Conservation (phyloP, 2,888 invertebrate species). For the Spodoptera exigua region DNA sequence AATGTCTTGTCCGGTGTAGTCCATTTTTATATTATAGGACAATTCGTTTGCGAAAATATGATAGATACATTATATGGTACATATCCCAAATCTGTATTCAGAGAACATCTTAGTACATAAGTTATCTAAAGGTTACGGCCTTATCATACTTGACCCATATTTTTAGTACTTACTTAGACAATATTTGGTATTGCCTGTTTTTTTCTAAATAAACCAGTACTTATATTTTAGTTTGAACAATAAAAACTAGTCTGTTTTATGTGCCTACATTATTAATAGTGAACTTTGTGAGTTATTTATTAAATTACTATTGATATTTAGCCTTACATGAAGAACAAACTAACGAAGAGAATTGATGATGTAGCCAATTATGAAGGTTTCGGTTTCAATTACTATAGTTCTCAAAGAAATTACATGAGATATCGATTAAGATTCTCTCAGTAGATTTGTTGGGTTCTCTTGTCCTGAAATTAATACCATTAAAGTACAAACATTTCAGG, state of each 20-base stretch:
- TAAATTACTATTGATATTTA: slow-evolving; percentile 5
- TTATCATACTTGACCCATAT: slow-evolving; percentile 44
- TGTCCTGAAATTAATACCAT: no score
- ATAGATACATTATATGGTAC: neutral
- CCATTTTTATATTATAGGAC: neutral
- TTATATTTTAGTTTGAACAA: slow-evolving; percentile 3
- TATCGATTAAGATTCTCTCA: no score
- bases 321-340: neutral
- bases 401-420: no score
- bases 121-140: slow-evolving; percentile 32
- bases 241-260: slow-evolving; percentile 4
- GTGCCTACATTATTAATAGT: no score
- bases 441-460: no score
- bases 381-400: no score
- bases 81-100: neutral
- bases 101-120: slow-evolving; percentile 9
- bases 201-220: neutral
- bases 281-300: neutral
- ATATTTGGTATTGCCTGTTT: slow-evolving; percentile 8
- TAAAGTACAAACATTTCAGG: no score
- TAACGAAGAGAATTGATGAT: no score
- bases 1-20: neutral
- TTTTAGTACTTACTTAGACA: slow-evolving; percentile 32
- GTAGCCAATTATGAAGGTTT: no score
- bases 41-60: no score